These are phyloP conservation scores for Diadema setosum DNA, from an alignment of 35 echinoderm and acorn worm genomes.

Conservation along the genomic window DNA sequence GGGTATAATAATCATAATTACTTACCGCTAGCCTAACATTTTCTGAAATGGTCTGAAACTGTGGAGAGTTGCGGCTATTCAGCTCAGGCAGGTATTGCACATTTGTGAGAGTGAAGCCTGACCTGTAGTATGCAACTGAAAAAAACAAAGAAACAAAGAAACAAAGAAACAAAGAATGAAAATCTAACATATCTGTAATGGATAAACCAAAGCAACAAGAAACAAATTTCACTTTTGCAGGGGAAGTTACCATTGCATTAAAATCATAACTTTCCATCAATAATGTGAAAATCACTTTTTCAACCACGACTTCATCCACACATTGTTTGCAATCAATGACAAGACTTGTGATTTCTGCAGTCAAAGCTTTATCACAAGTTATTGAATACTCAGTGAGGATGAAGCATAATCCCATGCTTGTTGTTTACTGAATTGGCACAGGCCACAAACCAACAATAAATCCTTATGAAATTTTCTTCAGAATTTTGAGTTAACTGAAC, in stretches of 20 bases:
- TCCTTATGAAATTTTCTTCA: too few relatives aligned
- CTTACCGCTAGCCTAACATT: constrained; percentile 17
- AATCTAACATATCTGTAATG: background rate
- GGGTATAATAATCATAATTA: background rate
- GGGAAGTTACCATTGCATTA: background rate
- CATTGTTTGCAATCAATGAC: too few relatives aligned
- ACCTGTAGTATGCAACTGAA: background rate
- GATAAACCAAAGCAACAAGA: background rate
- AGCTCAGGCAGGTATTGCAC: background rate
- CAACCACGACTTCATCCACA: background rate
- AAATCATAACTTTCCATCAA: background rate
- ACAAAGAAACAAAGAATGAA: background rate
- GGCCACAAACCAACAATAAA: too few relatives aligned
- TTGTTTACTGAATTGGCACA: too few relatives aligned
- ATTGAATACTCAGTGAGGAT: too few relatives aligned
- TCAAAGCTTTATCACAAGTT: too few relatives aligned
- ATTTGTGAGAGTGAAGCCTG: background rate
- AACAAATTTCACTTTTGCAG: background rate
- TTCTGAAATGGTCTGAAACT: background rate
- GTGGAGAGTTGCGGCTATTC: background rate
- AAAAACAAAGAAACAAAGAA: background rate
- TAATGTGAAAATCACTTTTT: background rate
- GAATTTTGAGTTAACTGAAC: too few relatives aligned
- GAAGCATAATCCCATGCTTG: too few relatives aligned
- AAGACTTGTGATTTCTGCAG: too few relatives aligned